Base-by-base conservation (phyloP, 2,888 invertebrate species). In the Leucophenga maculata region DNA sequence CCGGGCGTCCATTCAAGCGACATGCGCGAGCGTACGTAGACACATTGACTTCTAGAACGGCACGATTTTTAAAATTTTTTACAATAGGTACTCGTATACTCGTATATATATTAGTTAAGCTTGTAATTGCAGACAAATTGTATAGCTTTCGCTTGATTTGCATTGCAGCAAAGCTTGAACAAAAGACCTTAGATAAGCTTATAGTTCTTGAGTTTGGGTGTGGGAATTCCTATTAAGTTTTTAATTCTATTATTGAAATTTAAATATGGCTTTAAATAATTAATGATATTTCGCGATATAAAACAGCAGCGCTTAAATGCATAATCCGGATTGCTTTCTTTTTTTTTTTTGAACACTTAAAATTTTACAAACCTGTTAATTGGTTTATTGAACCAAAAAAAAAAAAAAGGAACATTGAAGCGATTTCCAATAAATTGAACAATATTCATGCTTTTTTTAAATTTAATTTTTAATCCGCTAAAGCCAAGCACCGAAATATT, bases 361-460 rank as follows among this genome's bases (percentile, higher is more conserved):
- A 79, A 77, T 79, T n/a, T n/a, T 79, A 83, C 74, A 26, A 22
- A 48, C 62, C 14, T 64, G 48, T n/a, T 64, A 64, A 64, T 64
- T 64, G 46, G 26, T 64, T 64, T 64, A 64, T 64, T 64, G 48
- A 64, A 46, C 62, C 8, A 60, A 60, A n/a, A 44, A 60, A 60
- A 16, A 39, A n/a, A 59, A 31, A 59, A 39, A 31, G 39, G 1
- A 1, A 57, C 26, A 39, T 13, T 16, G n/a, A 50, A 18, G 3
- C 46, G 46, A 46, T 46, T 26, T 26, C 26, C 2, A 26, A 3
- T 3, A 46, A 46, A 14, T 13, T 46, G 1, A 3, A 6, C 46
- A 2, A 46, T 46, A 46, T 14, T n/a, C 14, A 46, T 4, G 14
- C 46, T 4, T 46, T 46, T 14, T 46, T 46, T 16, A 4, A 50